These are phyloP conservation scores for Drosophila sproati DNA, from an alignment of 1,140 invertebrate genomes.

Conservation along the genomic window DNA sequence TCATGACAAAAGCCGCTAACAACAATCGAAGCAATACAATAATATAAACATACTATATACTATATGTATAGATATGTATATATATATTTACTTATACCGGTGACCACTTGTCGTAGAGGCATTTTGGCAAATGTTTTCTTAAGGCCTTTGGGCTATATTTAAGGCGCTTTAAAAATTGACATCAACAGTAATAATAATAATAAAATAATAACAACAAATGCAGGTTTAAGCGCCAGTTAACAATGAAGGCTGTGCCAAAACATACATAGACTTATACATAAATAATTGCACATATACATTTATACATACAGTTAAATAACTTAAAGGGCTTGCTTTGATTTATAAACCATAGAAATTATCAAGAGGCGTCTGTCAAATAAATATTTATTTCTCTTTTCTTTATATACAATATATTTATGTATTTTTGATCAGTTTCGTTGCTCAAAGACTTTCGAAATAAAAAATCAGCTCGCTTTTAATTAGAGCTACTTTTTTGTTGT, in stretches of 20 bases:
- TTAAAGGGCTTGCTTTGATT: conserved; percentile 26
- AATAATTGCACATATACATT: background rate
- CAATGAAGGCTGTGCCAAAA: conserved; percentile 43
- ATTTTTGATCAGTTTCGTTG: conserved; percentile 13
- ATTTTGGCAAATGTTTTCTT: conserved; percentile 76
- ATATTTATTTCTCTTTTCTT: conserved; percentile 35
- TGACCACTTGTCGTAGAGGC: conserved; percentile 67
- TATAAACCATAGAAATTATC: conserved; percentile 57
- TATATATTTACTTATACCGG: background rate
- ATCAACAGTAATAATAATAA: conserved; percentile 32
- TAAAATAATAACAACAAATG: conserved; percentile 31
- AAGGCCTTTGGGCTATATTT: conserved; percentile 67
- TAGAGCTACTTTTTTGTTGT: conserved; percentile 67
- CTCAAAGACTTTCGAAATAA: conserved; percentile 49
- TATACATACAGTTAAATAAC: background rate
- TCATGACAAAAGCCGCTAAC: conserved; percentile 42
- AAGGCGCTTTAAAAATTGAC: conserved; percentile 65
- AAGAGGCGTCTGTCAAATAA: conserved; percentile 60
- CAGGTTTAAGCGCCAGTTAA: conserved; percentile 41
- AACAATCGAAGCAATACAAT: conserved; percentile 18
- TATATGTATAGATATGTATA: conserved; percentile 12
- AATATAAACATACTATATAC: conserved; percentile 6
- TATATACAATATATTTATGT: conserved; percentile 8
- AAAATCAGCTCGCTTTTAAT: conserved; percentile 66
- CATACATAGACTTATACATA: conserved; percentile 3